Evolutionary conservation across 2,888 invertebrate genomes (phyloP), one percentile per base, ranked within the genome.

Genomic region (Morinoia aosen): DNA sequence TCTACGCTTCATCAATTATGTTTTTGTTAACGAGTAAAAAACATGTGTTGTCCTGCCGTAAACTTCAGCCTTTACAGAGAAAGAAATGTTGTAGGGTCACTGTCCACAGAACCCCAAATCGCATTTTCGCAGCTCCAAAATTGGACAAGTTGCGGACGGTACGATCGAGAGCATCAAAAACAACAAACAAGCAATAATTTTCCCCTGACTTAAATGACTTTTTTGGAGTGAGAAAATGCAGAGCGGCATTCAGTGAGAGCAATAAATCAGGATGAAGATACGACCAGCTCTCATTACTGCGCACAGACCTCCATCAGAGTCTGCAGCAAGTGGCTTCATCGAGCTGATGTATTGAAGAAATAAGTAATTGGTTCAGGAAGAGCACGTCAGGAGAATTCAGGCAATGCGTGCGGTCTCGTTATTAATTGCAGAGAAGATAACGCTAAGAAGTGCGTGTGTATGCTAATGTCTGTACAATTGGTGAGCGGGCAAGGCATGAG

Each of bases 321-420:
- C 11, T 90, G 48, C 90, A 48, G 48, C 39, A 90, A 90, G 90
- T 90, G 8, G 90, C 58, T 93, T 57, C 57, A 93, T 57, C 10
- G 40, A 90, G 57, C 57, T n/a, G n/a, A 57, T 56, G 57, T 57
- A 93, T 93, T 93, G 93, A 56, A 57, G 25, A 93, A 57, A 57
- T 93, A 57, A 93, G 58, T 93, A 93, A 93, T 93, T 93, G 93
- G 93, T 57, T n/a, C 48, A n/a, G n/a, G 93, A 58, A 58, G 93
- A 93, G 57, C 93, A 93, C 14, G 57, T 57, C 12, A 93, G 33
- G 5, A 93, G 93, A 93, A 93, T 93, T 12, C 57, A 33, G 56
- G 40, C 57, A 48, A 93, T 93, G 93, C 48, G 93, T 93, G 93
- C 8, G 93, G 93, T 93, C 93, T 56, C 33, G 57, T 93, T 25